Base-by-base conservation (phyloP, 2,113 vertebrate genomes). In the Plecturocebus donacophilus region DNA sequence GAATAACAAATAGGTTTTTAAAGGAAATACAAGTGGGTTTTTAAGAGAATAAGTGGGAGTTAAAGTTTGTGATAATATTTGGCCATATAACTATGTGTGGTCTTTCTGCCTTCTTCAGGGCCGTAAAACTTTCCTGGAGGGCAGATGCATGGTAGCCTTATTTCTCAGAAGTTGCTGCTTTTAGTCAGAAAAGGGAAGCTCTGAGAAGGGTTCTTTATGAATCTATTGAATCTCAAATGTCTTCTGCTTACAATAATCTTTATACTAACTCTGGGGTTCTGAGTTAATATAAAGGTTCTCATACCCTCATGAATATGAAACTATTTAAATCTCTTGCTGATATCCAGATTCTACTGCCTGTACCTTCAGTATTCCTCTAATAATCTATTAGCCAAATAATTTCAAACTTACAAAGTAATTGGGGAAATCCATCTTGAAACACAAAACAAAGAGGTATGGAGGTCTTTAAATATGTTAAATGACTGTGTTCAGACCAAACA, bases 381-480 rank as follows among this genome's bases (percentile, higher is more conserved):
- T 35, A 68, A 83, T 56, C n/a, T 38, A 49, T 83, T 90, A 77
- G 42, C 30, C 75, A 94, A 94, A 92, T 87, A 87, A 80, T 87
- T 77, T 71, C 94, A 90, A 92, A 73, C 32, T 81, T 89, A 92
- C n/a, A 12, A 71, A 47, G 27, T 77, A 19, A 56, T 81, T 77
- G 71, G 71, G 27, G 25, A 94, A 92, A 96, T 56, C 19, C 52
- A 79, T 49, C 58, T 21, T 56, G 54, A 92, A 86, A 92, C 80
- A 76, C 10, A 20, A 61, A 92, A 86, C 82, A 71, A 92, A 94
- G 80, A 96, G 32, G 25, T 87, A 66, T 56, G 11, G 54, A 89
- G 88, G 54, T 25, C 9, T 94, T 76, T 77, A 45, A 58, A 81
- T 75, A 11, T 83, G 90, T 23, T 68, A 12, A 81, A 38, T 76